Base-by-base conservation (phyloP, 2,797 vertebrate genomes). In the Falco rusticolus region DNA sequence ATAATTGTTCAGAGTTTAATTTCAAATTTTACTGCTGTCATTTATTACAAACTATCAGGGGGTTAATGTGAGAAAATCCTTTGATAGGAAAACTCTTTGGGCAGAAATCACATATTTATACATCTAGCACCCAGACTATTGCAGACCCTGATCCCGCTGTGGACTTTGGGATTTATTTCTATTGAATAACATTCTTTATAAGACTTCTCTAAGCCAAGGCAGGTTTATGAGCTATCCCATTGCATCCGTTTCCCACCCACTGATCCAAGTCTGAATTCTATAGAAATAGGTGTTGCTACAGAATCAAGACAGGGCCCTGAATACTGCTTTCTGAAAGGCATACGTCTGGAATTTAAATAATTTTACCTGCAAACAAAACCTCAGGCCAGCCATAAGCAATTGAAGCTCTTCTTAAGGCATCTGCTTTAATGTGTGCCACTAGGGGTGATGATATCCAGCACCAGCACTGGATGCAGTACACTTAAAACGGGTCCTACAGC, bases 401-500 rank as follows among this genome's bases (percentile, higher is more conserved):
- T 2, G 3, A 1, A 63, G 26, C 9, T 10, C 18, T 54, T 50
- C 33, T 34, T 47, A 41, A 59, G 22, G 31, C 15, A 26, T 5
- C n/a, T 39, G 12, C 16, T 39, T 34, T 15, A 18, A 16, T 1
- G n/a, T 9, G 59, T 20, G 37, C 14, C 7, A 3, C 2, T 8
- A 28, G 37, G 24, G 61, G 53, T 0, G n/a, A 24, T 2, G 24
- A 18, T 1, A 33, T 2, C 9, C 39, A 26, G 47, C 66, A 39
- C 13, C 34, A 33, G 57, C 34, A 33, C 34, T 3, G 24, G 5
- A 14, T 15, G 39, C 7, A 16, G 16, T 2, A 34, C 19, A 4
- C 10, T 17, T 2, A 4, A 10, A 10, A 20, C 0, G 5, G 10
- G n/a, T 43, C 25, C 21, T 18, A 25, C 13, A 15, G 31, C 51